Evolutionary conservation across 2,797 vertebrate species (phyloP), one percentile per base, ranked within the genome.

Genomic region (Danio jaintianensis): DNA sequence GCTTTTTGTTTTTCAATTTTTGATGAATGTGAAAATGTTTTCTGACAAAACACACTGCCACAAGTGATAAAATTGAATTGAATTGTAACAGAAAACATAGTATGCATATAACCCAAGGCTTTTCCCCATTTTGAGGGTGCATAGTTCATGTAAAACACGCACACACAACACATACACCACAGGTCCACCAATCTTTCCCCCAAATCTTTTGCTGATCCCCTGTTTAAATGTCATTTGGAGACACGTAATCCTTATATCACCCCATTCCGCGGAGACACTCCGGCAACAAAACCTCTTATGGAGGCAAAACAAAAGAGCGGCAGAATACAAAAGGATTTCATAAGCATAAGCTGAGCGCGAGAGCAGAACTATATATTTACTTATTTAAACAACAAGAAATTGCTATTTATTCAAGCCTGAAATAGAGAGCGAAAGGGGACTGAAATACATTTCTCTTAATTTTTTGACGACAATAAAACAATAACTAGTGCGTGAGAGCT

Each of bases 371-470:
- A 82, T 48, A 67, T 70, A 71, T 82, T 80, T 71, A 81, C 73
- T 74, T 79, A 86, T 75, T 82, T 78, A 84, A 81, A 81, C 72
- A 82, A 78, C 61, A 67, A 81, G 67, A 82, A 72, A 82, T 75
- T 79, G 29, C 74, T 68, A 68, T 82, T 87, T 78, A 72, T 82
- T 79, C 56, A 53, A 52, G 70, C 74, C 53, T 67, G 64, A 85
- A 83, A 81, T 79, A 82, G 64, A 66, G 20, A 42, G 16, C 52
- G 20, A 69, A 38, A 53, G 22, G 13, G n/a, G 43, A 42, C 55
- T 48, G 56, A 45, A 78, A 69, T 71, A 63, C 20, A 50, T 58
- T 78, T 83, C 53, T 78, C 64, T 75, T 79, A 75, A 80, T 78
- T 83, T 75, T 81, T 69, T 71, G 12, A 73, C 7, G n/a, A 79